phyloP scores from a whole-genome alignment of 2,888 invertebrate species.

The Pelosia muscerda region DNA sequence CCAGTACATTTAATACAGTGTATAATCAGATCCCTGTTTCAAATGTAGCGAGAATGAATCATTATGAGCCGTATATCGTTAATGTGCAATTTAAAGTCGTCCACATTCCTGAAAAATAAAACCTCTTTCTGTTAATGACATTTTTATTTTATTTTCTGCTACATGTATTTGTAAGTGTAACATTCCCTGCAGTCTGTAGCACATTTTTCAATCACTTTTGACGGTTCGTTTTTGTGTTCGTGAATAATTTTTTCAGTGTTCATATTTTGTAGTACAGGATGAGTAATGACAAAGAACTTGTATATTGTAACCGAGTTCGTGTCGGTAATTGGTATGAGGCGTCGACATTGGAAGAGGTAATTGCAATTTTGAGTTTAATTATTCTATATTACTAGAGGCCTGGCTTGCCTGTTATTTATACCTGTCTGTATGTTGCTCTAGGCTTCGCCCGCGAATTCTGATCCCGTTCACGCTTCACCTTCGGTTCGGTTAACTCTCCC shows the following conservation, averaged over 20 bases:
- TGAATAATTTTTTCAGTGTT: conserved; percentile 9
- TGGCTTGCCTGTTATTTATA: too few species aligned
- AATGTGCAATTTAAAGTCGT: neutral
- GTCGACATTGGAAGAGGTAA: conserved; percentile 77
- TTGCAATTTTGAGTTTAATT: neutral
- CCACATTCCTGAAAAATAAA: neutral
- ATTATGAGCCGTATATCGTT: neutral
- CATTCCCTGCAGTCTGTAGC: neutral
- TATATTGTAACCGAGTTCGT: conserved; percentile 75
- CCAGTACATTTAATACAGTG: neutral
- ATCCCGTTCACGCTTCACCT: too few species aligned
- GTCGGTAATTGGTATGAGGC: conserved; percentile 83
- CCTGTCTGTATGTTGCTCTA: too few species aligned
- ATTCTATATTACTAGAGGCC: neutral
- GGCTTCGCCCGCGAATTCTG: too few species aligned
- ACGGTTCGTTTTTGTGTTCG: neutral
- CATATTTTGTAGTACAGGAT: conserved; percentile 47
- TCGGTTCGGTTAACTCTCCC: too few species aligned
- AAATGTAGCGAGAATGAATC: neutral
- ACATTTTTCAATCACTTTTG: conserved; percentile 3
- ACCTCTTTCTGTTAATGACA: conserved; percentile 4
- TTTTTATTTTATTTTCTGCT: neutral
- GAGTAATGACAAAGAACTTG: conserved; percentile 74
- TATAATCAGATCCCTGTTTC: neutral
- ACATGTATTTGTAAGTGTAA: too few species aligned